A percentile compares a stretch with the other conserved stretches of the same genome.
These are phyloP conservation scores for Oreocharis arfaki DNA, from an alignment of 2,113 vertebrate genomes.

Conservation along the genomic window DNA sequence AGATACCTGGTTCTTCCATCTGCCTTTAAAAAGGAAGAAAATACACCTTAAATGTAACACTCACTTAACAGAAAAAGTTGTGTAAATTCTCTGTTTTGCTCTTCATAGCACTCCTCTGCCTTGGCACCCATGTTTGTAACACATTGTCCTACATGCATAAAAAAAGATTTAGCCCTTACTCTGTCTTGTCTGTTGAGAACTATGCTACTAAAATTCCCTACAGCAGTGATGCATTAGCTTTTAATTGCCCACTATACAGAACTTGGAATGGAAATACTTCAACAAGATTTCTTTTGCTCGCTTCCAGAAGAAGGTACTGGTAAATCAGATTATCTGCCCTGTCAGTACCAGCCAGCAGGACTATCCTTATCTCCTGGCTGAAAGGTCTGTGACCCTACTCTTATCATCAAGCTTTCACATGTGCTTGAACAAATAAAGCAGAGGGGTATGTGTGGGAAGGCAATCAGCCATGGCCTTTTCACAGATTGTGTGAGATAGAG, in stretches of 20 bases:
- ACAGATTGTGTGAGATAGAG: background rate
- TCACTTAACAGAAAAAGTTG: background rate
- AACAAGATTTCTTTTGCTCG: background rate
- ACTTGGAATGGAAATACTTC: background rate
- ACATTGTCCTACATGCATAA: fast-evolving
- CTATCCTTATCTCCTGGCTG: background rate
- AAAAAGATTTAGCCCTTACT: background rate
- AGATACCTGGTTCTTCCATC: background rate
- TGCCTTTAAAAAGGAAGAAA: background rate
- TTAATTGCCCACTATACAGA: background rate
- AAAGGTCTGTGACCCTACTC: background rate
- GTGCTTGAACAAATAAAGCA: background rate
- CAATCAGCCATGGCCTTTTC: background rate
- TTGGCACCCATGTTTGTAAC: background rate
- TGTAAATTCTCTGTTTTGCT: background rate
- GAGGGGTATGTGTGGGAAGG: background rate
- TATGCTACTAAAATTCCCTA: background rate
- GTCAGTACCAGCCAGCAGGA: background rate
- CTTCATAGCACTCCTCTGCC: background rate
- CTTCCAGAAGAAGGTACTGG: background rate
- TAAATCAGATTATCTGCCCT: background rate
- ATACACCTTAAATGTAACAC: background rate
- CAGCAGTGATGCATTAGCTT: background rate
- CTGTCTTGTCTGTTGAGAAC: background rate
- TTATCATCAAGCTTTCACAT: background rate